Evolutionary conservation across 2,797 vertebrate genomes (phyloP).

Genomic region (Molothrus aeneus): DNA sequence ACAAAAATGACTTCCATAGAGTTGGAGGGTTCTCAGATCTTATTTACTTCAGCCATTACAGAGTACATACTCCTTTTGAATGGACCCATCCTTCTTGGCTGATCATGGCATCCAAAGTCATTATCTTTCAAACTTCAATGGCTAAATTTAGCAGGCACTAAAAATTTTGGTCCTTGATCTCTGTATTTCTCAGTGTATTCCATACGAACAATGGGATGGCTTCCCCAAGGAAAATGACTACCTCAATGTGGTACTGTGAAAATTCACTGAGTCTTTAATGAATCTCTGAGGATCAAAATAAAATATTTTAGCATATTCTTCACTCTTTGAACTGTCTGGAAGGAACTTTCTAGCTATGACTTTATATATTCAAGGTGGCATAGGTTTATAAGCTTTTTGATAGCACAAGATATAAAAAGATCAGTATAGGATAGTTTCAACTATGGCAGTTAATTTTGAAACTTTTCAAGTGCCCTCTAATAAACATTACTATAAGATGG

Average conservation of each 20-base stretch:
- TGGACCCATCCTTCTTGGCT: not conserved
- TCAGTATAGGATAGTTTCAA: not conserved
- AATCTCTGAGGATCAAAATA: not conserved
- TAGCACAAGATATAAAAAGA: not conserved
- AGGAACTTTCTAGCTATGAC: not conserved
- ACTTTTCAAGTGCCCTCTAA: not conserved
- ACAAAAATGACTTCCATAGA: not conserved
- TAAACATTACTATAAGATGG: not conserved
- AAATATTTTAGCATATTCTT: not conserved
- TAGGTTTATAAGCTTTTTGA: not conserved
- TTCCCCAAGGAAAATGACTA: not conserved
- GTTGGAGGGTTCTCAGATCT: not conserved
- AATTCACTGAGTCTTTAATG: not conserved
- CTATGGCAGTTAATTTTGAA: not conserved
- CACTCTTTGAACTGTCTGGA: not conserved
- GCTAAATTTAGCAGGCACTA: not conserved
- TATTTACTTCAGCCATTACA: not conserved
- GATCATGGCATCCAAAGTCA: not conserved
- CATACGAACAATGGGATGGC: not conserved
- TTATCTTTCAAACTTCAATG: not conserved
- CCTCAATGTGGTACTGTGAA: not conserved
- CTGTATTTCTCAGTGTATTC: not conserved
- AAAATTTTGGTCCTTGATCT: not conserved
- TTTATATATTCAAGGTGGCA: not conserved
- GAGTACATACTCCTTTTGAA: not conserved